Evolutionary conservation across 2,113 vertebrate genomes (phyloP), one percentile per base, ranked within the genome.

Genomic region (Calyptomena viridis): DNA sequence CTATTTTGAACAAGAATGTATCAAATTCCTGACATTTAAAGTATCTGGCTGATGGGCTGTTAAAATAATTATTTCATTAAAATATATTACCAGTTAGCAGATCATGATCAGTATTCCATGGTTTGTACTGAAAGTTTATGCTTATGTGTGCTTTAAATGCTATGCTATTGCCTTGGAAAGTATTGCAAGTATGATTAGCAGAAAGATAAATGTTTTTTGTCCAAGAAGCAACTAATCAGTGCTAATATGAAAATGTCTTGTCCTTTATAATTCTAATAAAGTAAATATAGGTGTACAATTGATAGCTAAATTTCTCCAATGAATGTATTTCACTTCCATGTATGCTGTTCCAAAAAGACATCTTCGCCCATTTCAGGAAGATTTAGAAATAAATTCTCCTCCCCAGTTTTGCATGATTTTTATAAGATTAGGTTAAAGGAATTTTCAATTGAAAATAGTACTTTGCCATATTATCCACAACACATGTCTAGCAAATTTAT

Each of bases 401-500:
- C 66, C 68, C 68, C 49, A 78, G 59, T 96, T 97, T 97, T 94
- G 77, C 75, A 89, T 84, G 92, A 92, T 96, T 98, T 97, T 85
- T 93, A 96, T 97, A 96, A 97, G 98, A 98, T 97, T 96, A 97
- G 97, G 97, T 97, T 97, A 98, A 98, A 97, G 89, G 94, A 97
- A 90, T 96, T 98, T 98, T 97, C 94, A 95, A 23, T 91, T 84
- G 95, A 95, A 98, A 98, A 97, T 90, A 96, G 80, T 95, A 96
- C 96, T 98, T 97, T 98, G 96, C 98, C 98, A 98, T 97, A 96
- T 98, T 98, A 98, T 97, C 95, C 97, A 95, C 97, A 97, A 96
- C 97, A 98, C 98, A 96, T 97, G 98, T 98, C 98, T 99, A 98
- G 98, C 98, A 98, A 99, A 98, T 99, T 98, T 98, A 98, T 97